These are phyloP conservation scores for Crocodylus rhombifer DNA, from an alignment of 2,797 vertebrate species.

Conservation along the genomic window DNA sequence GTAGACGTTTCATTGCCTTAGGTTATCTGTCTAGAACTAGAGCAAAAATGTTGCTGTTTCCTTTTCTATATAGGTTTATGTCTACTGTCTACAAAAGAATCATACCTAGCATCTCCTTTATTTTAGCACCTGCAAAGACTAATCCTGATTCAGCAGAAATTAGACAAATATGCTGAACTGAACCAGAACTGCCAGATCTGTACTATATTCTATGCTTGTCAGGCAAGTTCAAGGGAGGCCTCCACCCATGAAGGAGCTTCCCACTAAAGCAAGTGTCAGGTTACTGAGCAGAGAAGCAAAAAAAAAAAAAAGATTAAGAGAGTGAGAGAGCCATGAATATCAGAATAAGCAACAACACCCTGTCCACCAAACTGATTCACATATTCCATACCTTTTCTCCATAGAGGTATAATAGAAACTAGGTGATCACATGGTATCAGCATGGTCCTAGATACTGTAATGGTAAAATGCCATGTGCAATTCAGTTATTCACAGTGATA, in stretches of 20 bases:
- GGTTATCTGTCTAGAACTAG: constrained; percentile 62
- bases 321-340: constrained; percentile 11
- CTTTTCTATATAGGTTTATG: constrained; percentile 22
- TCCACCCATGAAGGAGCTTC: constrained; percentile 31
- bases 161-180: constrained; percentile 16
- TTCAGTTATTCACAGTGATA: not conserved
- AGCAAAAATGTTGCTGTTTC: constrained; percentile 53
- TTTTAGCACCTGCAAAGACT: constrained; percentile 7
- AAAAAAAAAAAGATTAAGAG: not conserved
- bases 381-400: not conserved
- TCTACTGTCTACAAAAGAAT: constrained; percentile 5
- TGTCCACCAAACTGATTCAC: not conserved
- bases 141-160: constrained; percentile 39
- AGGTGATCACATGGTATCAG: not conserved
- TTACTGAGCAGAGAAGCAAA: constrained; percentile 5
- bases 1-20: constrained; percentile 59
- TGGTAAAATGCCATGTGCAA: not conserved
- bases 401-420: not conserved
- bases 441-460: accelerated
- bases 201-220: constrained; percentile 17
- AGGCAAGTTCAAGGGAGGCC: constrained; percentile 28
- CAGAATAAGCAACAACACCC: constrained; percentile 30
- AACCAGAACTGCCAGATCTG: constrained; percentile 30
- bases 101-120: not conserved
- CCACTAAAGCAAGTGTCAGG: not conserved